Evolutionary conservation across 37 sponge, comb jelly and placozoan species (phyloP).

Genomic region (Aplysina aerophoba): DNA sequence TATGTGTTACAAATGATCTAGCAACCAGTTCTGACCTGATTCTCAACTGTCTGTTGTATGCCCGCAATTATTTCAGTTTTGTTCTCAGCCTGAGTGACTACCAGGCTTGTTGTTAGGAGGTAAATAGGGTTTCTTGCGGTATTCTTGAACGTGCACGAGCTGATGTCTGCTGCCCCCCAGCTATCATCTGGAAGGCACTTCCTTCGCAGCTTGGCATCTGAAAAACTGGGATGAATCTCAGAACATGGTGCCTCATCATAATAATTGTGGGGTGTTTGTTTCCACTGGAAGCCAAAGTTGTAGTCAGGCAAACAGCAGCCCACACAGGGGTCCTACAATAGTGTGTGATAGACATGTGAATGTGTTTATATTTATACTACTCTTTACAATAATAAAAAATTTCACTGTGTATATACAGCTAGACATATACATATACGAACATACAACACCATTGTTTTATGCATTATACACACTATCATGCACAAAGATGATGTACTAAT

Average conservation of each 20-base stretch:
- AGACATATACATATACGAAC: too few relatives aligned
- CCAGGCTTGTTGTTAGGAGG: neutral
- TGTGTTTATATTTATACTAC: too few relatives aligned
- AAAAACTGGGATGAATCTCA: neutral
- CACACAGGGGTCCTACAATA: neutral
- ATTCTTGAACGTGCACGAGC: slow-evolving; percentile 25
- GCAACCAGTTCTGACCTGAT: too few relatives aligned
- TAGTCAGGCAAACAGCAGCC: neutral
- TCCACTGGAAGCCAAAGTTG: neutral
- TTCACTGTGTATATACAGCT: too few relatives aligned
- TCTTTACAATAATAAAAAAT: too few relatives aligned
- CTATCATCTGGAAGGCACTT: neutral
- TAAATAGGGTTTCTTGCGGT: neutral
- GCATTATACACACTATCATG: too few relatives aligned
- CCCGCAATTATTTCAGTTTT: neutral
- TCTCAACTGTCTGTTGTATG: neutral
- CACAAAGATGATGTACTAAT: too few relatives aligned
- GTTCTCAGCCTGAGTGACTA: neutral
- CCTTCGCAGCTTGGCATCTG: neutral
- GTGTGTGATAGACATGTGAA: too few relatives aligned
- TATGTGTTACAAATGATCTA: neutral
- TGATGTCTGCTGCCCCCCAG: slow-evolving; percentile 28
- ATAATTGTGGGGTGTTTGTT: neutral
- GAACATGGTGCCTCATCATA: neutral
- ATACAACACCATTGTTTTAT: too few relatives aligned